Base-by-base conservation (phyloP, 2,888 invertebrate genomes). In the Xylophagus ater region DNA sequence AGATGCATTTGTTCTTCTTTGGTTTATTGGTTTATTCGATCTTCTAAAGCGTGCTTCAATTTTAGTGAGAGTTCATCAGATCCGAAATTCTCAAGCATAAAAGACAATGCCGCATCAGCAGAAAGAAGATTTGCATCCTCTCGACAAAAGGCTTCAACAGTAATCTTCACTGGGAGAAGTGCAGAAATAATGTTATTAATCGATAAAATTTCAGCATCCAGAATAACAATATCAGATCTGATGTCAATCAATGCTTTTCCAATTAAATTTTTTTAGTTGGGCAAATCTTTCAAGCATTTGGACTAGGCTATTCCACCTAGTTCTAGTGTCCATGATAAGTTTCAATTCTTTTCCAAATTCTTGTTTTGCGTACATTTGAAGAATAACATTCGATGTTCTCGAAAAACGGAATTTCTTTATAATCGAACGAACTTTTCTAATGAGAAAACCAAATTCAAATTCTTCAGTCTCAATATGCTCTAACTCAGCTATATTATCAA, bases 221-320 rank as follows among this genome's bases (percentile, higher is more conserved):
- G 37, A 38, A 33, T 24, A 18, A 13, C 29, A 30, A 44, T 28
- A 14, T 47, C 41, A 10, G 40, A 43, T 30, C 37, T 41, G 13
- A 49, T 15, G 38, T 47, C 47, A 33, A 50, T 45, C 18, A 50
- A 41, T 19, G 47, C 39, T 37, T 50, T 50, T 32, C 37, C 19
- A 15, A 47, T n/a, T 40, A 43, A 45, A 47, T 21, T 33, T 43
- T 31, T 49, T 49, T 15, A 49, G 10, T 49, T 31, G 23, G 24
- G 33, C 31, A 34, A 44, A 47, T 44, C 42, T 40, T 18, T 36
- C 33, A 9, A 48, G 31, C 47, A 47, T 46, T 12, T 33, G 15
- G 17, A 34, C 26, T 21, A 46, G 37, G 34, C 43, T 44, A 14
- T 32, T 37, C 41, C 44, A 47, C 13, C 44, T 35, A 19, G 45